Evolutionary conservation across 2,113 vertebrate species (phyloP).

Genomic region (Otocyon megalotis): DNA sequence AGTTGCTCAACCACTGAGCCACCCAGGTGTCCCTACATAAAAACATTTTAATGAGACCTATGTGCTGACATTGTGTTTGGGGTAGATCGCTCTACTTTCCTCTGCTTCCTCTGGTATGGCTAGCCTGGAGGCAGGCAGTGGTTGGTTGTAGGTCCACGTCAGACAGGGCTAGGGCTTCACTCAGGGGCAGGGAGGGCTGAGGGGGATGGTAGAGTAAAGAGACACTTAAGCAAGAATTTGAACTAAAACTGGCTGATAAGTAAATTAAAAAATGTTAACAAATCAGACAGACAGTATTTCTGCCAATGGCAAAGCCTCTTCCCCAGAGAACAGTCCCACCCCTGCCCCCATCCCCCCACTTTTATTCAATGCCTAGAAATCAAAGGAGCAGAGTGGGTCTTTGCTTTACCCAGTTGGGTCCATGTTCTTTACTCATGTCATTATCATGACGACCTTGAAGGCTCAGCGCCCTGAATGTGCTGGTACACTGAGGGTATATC

Average conservation of each 20-base stretch:
- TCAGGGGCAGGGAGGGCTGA: background rate
- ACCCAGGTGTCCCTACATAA: background rate
- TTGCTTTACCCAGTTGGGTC: background rate
- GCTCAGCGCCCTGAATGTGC: background rate
- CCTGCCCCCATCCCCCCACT: rapidly evolving
- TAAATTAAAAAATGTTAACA: background rate
- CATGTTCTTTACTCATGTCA: background rate
- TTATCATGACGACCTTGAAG: background rate
- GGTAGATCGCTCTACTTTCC: background rate
- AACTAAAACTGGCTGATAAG: background rate
- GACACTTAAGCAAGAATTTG: background rate
- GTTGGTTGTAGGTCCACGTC: background rate
- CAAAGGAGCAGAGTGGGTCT: background rate
- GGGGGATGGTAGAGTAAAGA: background rate
- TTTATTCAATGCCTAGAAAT: background rate
- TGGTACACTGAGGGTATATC: background rate
- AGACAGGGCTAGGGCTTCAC: background rate
- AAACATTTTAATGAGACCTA: background rate
- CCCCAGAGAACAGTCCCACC: background rate
- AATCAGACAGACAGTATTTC: background rate
- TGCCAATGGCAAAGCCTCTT: background rate
- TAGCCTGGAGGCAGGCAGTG: background rate
- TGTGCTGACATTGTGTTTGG: background rate
- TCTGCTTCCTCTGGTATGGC: background rate
- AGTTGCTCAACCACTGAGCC: no score